Conservation (phyloP, 2,888 invertebrate species). For the Protophormia terraenovae region DNA sequence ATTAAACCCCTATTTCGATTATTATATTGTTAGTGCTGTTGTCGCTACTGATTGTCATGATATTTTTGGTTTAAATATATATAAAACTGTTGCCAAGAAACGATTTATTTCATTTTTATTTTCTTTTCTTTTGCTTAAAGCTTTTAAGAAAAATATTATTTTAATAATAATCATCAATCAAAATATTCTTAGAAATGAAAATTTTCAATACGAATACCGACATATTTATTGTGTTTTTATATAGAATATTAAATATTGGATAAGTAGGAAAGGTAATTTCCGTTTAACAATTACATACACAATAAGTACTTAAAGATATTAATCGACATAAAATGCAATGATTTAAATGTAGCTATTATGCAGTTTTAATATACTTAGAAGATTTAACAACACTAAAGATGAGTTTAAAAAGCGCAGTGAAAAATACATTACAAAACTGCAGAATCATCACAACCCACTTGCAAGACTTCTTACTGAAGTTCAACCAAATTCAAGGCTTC, state of each 20-base stretch:
- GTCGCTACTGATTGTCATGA: background rate
- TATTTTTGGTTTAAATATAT: background rate
- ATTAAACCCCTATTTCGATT: background rate
- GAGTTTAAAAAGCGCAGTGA: no score
- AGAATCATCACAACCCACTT: no score
- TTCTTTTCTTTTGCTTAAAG: background rate
- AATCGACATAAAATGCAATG: no score
- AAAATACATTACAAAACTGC: no score
- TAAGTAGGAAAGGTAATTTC: background rate
- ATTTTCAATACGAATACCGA: background rate
- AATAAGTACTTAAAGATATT: no score
- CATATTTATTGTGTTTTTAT: background rate
- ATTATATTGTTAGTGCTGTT: background rate
- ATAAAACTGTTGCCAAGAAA: background rate
- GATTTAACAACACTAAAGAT: no score
- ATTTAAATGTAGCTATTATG: no score
- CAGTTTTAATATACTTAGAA: no score
- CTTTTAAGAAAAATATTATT: background rate
- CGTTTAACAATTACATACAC: background rate
- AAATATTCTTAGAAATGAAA: background rate
- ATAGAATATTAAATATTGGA: background rate
- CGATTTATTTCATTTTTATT: background rate
- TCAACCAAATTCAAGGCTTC: no score
- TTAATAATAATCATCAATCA: constrained; percentile 17
- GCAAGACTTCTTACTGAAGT: no score